Evolutionary conservation across 1,140 invertebrate genomes (phyloP).

Genomic region (Myzus persicae): DNA sequence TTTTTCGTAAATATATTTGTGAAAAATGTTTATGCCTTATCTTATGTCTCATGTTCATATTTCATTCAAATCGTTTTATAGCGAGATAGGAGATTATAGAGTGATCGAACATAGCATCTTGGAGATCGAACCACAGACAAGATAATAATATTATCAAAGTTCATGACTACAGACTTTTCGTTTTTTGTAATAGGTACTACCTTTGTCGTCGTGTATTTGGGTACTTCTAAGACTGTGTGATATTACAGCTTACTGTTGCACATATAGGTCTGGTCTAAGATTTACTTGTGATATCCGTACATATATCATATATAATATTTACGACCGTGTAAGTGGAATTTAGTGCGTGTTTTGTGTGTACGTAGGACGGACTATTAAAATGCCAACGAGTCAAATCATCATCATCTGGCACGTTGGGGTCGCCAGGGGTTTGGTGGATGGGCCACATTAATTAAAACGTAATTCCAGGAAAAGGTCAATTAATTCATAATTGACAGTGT

Average conservation of each 20-base stretch:
- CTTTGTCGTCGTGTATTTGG: too few species aligned
- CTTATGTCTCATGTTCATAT: too few species aligned
- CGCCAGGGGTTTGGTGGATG: neutral
- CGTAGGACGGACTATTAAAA: neutral
- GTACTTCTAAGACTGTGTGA: neutral
- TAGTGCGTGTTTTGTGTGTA: neutral
- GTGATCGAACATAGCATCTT: too few species aligned
- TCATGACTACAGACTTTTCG: too few species aligned
- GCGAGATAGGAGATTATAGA: too few species aligned
- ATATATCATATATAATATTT: neutral
- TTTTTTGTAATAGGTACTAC: too few species aligned
- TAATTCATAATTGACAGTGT: slow-evolving; percentile 20
- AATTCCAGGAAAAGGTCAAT: slow-evolving; percentile 55
- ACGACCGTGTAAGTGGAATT: neutral
- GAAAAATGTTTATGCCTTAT: too few species aligned
- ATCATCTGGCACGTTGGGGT: neutral
- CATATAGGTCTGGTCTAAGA: neutral
- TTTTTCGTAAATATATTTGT: too few species aligned
- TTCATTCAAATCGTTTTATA: too few species aligned
- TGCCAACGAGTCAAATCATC: neutral
- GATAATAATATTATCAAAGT: too few species aligned
- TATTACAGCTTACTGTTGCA: neutral
- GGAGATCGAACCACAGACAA: too few species aligned
- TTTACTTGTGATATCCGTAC: neutral
- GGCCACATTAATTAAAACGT: slow-evolving; percentile 53